A percentile compares a stretch with the other conserved stretches of the same genome.
Conservation (phyloP, 2,888 invertebrate genomes). For the Sarcophaga subvicina region DNA sequence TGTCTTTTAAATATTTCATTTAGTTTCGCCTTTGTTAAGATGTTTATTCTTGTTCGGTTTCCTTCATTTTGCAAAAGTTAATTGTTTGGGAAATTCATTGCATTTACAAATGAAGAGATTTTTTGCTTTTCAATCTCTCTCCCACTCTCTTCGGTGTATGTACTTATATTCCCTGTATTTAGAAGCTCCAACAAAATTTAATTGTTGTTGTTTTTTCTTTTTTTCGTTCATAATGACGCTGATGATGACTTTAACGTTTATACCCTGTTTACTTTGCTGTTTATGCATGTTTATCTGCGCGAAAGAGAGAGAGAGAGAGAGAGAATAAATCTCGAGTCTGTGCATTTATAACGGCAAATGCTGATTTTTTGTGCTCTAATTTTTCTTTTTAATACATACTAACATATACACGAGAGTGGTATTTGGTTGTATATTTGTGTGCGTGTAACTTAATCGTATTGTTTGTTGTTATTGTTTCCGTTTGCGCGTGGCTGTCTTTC, state of each 20-base stretch:
- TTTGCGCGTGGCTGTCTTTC: constrained; percentile 22
- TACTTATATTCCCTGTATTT: too few relatives aligned
- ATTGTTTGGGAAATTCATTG: constrained; percentile 70
- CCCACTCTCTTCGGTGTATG: too few relatives aligned
- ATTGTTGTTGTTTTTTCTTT: constrained; percentile 29
- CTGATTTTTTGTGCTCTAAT: not conserved
- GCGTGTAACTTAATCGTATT: constrained; percentile 49
- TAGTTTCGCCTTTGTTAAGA: constrained; percentile 46
- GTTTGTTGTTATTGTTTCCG: constrained; percentile 45
- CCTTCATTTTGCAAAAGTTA: constrained; percentile 59
- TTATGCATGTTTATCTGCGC: not conserved
- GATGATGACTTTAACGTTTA: constrained; percentile 45
- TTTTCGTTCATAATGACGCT: not conserved
- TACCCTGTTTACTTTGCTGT: constrained; percentile 25
- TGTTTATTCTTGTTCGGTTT: constrained; percentile 49
- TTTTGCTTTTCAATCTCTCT: not conserved
- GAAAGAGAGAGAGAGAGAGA: too few relatives aligned
- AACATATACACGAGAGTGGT: too few relatives aligned
- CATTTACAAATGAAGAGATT: constrained; percentile 68
- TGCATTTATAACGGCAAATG: too few relatives aligned
- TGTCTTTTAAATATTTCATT: constrained; percentile 54
- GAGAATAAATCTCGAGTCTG: too few relatives aligned
- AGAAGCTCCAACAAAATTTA: not conserved
- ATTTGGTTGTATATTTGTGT: not conserved
- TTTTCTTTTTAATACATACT: too few relatives aligned